Evolutionary conservation across 2,113 vertebrate species (phyloP).

Genomic region (Hyaena hyaena): DNA sequence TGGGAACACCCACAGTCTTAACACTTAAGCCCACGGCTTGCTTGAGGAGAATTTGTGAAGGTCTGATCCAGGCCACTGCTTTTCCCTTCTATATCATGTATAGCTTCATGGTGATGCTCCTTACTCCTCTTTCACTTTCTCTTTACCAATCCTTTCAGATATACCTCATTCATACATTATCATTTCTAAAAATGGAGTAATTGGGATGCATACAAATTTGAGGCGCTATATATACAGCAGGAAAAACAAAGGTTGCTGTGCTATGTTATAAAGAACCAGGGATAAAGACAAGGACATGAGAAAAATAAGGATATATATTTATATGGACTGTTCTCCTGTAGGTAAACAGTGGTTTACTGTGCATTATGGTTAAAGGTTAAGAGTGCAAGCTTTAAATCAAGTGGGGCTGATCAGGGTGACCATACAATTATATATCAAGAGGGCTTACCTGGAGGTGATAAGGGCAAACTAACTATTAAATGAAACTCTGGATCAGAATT

Average conservation of each 20-base stretch:
- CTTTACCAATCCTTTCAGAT: background rate
- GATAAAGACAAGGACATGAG: background rate
- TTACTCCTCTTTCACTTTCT: background rate
- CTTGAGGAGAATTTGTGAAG: background rate
- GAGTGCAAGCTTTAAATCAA: background rate
- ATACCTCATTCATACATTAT: background rate
- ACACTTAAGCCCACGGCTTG: accelerated
- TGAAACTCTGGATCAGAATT: background rate
- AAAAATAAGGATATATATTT: background rate
- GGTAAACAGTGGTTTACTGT: background rate
- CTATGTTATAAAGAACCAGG: background rate
- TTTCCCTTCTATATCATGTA: background rate
- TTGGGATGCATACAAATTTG: background rate
- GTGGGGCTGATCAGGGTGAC: background rate
- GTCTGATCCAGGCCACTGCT: background rate
- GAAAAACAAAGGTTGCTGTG: background rate
- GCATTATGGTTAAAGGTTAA: background rate
- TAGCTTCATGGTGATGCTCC: background rate
- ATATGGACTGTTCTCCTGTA: background rate
- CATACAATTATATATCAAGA: background rate
- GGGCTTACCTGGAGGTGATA: background rate
- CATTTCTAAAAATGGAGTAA: background rate
- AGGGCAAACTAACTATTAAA: background rate
- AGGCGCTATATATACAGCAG: no score
- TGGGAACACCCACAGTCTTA: background rate